phyloP scores from a whole-genome alignment of 2,888 invertebrate species.

The Diarsia mendica region DNA sequence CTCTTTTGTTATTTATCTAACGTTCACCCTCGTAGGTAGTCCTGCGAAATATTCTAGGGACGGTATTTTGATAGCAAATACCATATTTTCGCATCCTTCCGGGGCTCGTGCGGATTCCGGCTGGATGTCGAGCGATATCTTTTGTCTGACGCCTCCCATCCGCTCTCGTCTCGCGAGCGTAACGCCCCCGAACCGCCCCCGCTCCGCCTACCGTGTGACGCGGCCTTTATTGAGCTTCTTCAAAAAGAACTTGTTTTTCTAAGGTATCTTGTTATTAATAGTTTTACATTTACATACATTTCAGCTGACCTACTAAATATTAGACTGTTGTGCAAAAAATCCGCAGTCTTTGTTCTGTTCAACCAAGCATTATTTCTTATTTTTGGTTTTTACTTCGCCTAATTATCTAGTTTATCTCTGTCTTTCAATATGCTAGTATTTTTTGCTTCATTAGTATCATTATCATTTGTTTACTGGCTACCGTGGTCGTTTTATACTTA shows the following conservation, averaged over 20 bases:
- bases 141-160: conserved; percentile 44
- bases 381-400: conserved; percentile 3
- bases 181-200: conserved; percentile 36
- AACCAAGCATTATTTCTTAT: conserved; percentile 6
- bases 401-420: conserved; percentile 22
- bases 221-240: conserved; percentile 7
- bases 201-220: conserved; percentile 44
- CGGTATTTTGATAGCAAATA: conserved; percentile 45
- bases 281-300: conserved; percentile 35
- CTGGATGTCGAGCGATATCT: conserved; percentile 33
- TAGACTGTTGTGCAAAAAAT: conserved; percentile 8
- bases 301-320: conserved; percentile 29
- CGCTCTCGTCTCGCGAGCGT: conserved; percentile 27
- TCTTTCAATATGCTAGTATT: conserved; percentile 6
- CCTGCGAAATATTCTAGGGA: conserved; percentile 26
- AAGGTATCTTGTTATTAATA: conserved; percentile 36
- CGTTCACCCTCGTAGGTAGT: neutral
- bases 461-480: conserved; percentile 20
- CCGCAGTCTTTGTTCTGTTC: conserved; percentile 12
- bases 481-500: neutral
- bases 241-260: conserved; percentile 38
- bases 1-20: neutral
- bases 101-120: conserved; percentile 35
- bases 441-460: conserved; percentile 27
- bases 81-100: conserved; percentile 50